phyloP scores from a whole-genome alignment of 1,140 invertebrate species.

The Pseudachorutes palmiensis region DNA sequence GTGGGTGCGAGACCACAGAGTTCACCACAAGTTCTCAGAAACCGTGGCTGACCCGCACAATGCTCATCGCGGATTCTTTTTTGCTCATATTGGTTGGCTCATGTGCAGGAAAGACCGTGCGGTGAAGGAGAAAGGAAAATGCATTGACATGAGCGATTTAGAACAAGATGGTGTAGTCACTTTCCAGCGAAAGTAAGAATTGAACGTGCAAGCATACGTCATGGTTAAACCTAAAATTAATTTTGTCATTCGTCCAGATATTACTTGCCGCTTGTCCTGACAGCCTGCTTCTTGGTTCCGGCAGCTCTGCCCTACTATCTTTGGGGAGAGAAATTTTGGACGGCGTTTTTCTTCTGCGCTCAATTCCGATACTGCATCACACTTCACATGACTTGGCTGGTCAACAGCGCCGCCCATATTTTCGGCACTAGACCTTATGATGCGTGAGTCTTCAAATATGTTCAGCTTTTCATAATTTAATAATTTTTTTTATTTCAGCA shows the following conservation, averaged over 20 bases:
- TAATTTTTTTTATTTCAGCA: conserved; percentile 39
- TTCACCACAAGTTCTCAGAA: conserved; percentile 59
- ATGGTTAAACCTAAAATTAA: background rate
- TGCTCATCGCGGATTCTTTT: conserved; percentile 84
- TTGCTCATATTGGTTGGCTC: conserved; percentile 91
- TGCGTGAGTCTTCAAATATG: conserved; percentile 44
- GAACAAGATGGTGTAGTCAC: conserved; percentile 71
- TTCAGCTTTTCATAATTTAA: background rate
- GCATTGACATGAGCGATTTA: conserved; percentile 78
- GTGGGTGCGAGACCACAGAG: conserved; percentile 56
- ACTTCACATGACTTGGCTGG: conserved; percentile 60
- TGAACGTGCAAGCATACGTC: background rate
- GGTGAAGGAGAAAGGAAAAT: conserved; percentile 66
- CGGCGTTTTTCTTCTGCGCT: conserved; percentile 74
- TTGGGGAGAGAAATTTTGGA: conserved; percentile 61
- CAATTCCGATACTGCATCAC: conserved; percentile 70
- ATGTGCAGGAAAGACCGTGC: conserved; percentile 84
- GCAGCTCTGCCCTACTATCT: conserved; percentile 61
- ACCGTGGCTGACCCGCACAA: conserved; percentile 60
- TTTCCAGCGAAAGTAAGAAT: conserved; percentile 59
- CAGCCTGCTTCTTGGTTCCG: conserved; percentile 79
- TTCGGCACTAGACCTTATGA: conserved; percentile 60
- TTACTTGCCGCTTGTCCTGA: conserved; percentile 70
- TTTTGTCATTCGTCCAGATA: conserved; percentile 49
- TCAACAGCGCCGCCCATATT: conserved; percentile 63